phyloP scores from a whole-genome alignment of 1,140 invertebrate genomes.

The Lordiphosa stackelbergi region DNA sequence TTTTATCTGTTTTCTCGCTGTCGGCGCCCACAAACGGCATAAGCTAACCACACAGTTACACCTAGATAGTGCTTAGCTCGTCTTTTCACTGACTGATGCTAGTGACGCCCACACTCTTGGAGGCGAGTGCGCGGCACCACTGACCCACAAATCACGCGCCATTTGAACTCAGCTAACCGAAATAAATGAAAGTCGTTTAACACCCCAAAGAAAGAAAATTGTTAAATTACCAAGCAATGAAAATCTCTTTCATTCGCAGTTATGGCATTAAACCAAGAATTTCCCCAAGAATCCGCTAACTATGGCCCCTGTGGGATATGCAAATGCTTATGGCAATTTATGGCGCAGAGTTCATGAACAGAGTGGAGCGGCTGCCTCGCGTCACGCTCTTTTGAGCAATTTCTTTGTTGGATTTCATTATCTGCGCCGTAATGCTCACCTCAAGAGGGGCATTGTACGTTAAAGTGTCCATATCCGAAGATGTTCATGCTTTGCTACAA shows the following conservation, averaged over 20 bases:
- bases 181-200: constrained; percentile 60
- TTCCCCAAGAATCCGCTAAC: constrained; percentile 43
- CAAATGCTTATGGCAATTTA: constrained; percentile 59
- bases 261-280: constrained; percentile 47
- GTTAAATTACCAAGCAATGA: constrained; percentile 40
- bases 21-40: constrained; percentile 26
- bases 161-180: constrained; percentile 63
- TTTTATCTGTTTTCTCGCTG: constrained; percentile 9
- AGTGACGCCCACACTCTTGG: neutral
- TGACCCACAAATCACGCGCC: constrained; percentile 67
- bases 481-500: constrained; percentile 30
- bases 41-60: constrained; percentile 52
- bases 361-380: constrained; percentile 8
- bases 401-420: constrained; percentile 69
- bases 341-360: constrained; percentile 67
- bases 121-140: constrained; percentile 13
- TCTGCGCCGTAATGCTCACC: constrained; percentile 51
- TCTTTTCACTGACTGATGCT: neutral
- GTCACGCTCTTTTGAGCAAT: constrained; percentile 71
- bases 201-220: constrained; percentile 32
- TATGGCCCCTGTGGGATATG: constrained; percentile 22
- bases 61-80: constrained; percentile 50
- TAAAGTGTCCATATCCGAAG: constrained; percentile 39
- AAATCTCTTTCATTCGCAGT: constrained; percentile 28
- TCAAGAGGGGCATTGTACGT: constrained; percentile 61